Percentiles rank a stretch among this genome's conserved stretches.
Evolutionary conservation across 2,113 vertebrate species (phyloP).

Genomic region (Pedetes capensis): DNA sequence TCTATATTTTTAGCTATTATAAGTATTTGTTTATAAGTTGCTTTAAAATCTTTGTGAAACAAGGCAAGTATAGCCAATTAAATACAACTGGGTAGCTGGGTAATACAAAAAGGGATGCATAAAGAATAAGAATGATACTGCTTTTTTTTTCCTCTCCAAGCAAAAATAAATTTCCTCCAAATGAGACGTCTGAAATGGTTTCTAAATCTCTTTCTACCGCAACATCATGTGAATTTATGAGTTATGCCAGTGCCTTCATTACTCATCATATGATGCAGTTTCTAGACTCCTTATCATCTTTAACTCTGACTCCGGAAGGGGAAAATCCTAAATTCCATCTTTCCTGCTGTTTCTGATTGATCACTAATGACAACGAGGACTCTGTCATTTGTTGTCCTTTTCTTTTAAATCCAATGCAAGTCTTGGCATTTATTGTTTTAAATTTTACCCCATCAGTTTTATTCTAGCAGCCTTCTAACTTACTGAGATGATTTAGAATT

Average conservation of each 20-base stretch:
- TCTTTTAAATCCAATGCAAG: background rate
- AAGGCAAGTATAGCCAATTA: background rate
- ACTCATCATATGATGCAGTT: background rate
- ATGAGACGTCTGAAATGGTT: background rate
- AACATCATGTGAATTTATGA: background rate
- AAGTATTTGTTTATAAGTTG: background rate
- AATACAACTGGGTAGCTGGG: background rate
- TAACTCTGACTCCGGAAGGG: background rate
- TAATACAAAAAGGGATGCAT: background rate
- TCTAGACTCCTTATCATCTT: background rate
- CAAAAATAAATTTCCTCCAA: background rate
- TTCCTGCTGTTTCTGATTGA: background rate
- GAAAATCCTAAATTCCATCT: background rate
- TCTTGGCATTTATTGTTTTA: background rate
- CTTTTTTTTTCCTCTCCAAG: background rate
- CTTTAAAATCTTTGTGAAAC: background rate
- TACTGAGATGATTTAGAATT: background rate
- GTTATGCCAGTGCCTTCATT: background rate
- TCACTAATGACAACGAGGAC: background rate
- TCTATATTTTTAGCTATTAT: background rate
- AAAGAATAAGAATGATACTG: background rate
- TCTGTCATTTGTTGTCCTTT: background rate
- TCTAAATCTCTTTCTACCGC: background rate
- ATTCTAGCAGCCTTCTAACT: background rate
- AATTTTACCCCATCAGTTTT: background rate